Evolutionary conservation across 2,797 vertebrate species (phyloP).

Genomic region (Peromyscus melanophrys): DNA sequence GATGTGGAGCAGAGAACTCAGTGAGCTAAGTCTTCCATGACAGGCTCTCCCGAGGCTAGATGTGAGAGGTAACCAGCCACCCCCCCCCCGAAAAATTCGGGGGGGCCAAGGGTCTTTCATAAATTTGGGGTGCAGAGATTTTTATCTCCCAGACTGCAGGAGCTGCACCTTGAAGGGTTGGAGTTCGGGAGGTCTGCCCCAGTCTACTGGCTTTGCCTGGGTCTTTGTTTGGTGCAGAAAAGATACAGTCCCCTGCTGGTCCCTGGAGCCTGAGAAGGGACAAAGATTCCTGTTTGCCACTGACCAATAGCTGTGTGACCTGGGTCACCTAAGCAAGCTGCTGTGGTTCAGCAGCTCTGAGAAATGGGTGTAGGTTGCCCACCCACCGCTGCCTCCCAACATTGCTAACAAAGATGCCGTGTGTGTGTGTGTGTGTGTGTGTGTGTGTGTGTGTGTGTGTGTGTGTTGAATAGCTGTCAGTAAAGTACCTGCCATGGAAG

Average conservation of each 20-base stretch:
- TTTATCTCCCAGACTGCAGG: neutral
- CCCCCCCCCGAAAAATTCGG: neutral
- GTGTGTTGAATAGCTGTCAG: neutral
- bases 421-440: neutral
- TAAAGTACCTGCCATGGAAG: neutral
- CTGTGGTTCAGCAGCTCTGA: neutral
- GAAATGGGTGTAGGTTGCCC: neutral
- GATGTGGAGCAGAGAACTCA: neutral
- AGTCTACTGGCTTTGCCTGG: neutral
- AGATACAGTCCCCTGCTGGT: neutral
- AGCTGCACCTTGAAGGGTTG: neutral
- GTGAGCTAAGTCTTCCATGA: fast-evolving
- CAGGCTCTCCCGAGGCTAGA: neutral
- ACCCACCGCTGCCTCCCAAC: neutral
- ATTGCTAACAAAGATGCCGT: neutral
- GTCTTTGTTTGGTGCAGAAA: neutral
- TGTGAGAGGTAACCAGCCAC: neutral
- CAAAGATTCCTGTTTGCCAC: neutral
- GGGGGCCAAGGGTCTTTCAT: neutral
- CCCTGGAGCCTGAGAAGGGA: neutral
- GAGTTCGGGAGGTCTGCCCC: neutral
- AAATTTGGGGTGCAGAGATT: neutral
- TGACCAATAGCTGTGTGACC: neutral
- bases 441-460: neutral
- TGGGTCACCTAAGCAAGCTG: neutral